Evolutionary conservation across 2,888 invertebrate species (phyloP).

Genomic region (Cephalotes varians): DNA sequence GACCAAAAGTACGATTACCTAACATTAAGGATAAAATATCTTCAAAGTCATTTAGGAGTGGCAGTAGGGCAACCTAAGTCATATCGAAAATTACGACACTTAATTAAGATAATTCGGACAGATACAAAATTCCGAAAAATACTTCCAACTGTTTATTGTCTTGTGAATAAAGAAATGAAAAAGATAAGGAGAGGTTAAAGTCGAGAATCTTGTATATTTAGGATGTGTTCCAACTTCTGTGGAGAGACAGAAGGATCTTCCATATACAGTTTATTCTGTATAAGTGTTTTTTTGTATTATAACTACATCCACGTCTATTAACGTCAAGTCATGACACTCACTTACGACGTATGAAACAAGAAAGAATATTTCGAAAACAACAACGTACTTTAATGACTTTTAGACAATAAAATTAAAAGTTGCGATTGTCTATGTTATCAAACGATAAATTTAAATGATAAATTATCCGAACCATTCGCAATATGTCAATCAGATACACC

Average conservation of each 20-base stretch:
- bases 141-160: background rate
- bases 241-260: background rate
- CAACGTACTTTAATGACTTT: background rate
- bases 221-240: background rate
- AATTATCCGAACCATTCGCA: background rate
- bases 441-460: constrained; percentile 2
- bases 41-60: constrained; percentile 47
- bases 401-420: background rate
- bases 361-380: background rate
- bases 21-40: constrained; percentile 59
- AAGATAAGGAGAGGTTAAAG: background rate
- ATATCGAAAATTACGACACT: constrained; percentile 73
- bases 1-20: constrained; percentile 63
- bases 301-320: background rate
- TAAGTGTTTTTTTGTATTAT: background rate
- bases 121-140: constrained; percentile 42
- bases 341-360: background rate
- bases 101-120: constrained; percentile 74
- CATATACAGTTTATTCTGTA: background rate
- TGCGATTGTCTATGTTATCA: background rate
- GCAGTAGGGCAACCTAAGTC: constrained; percentile 46
- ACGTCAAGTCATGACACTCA: background rate
- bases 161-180: background rate
- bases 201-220: background rate
- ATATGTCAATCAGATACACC: background rate